These are phyloP conservation scores for Agapornis canus DNA, from an alignment of 2,797 vertebrate species.

Conservation along the genomic window DNA sequence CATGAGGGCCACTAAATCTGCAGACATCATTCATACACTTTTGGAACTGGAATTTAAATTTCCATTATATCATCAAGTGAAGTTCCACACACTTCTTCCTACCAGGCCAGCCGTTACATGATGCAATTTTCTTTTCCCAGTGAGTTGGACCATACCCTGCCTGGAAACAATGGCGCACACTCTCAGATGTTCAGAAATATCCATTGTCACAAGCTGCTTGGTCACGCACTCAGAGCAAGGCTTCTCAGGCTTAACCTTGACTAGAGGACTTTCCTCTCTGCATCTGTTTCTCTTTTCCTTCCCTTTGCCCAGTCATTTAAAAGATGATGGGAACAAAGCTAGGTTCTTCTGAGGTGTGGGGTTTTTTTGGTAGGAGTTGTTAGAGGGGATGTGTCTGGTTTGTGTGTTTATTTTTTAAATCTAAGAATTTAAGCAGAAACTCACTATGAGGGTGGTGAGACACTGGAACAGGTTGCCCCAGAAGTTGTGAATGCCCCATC, in stretches of 20 bases:
- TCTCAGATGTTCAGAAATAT: not conserved
- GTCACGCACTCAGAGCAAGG: not conserved
- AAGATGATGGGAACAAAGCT: not conserved
- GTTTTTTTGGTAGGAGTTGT: not conserved
- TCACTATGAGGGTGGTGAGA: not conserved
- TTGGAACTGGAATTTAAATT: not conserved
- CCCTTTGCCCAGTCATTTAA: not conserved
- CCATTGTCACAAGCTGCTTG: not conserved
- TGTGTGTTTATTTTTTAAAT: not conserved
- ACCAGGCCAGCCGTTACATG: not conserved
- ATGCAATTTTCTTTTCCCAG: not conserved
- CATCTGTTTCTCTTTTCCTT: not conserved
- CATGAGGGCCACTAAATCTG: not conserved
- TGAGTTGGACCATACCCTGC: not conserved
- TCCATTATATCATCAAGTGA: not conserved
- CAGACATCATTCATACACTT: not conserved
- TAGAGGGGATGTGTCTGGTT: not conserved
- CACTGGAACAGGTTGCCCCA: not conserved
- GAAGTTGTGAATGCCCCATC: not conserved
- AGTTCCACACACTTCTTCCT: not conserved
- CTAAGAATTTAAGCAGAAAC: not conserved
- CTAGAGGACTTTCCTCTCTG: not conserved
- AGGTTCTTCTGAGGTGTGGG: not conserved
- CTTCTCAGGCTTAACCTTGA: not conserved
- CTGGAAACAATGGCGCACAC: not conserved